phyloP scores from a whole-genome alignment of 2,888 invertebrate genomes.

The Hirtodrosophila trivittata region DNA sequence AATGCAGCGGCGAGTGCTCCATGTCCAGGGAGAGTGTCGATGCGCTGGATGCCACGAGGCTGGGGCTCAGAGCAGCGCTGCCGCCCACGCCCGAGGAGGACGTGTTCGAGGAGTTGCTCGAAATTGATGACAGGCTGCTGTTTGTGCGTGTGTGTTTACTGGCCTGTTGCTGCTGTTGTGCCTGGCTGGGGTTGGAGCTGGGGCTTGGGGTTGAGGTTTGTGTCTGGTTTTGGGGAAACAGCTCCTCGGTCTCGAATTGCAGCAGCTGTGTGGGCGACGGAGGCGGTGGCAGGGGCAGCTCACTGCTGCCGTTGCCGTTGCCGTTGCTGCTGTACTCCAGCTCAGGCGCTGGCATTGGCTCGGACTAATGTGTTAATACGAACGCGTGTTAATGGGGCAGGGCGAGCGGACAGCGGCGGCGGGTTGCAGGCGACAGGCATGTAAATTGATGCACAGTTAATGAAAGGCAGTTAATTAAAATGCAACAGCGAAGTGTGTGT shows the following conservation, averaged over 20 bases:
- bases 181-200: slow-evolving; percentile 19
- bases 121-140: slow-evolving; percentile 82
- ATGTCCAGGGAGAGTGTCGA: slow-evolving; percentile 77
- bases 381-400: slow-evolving; percentile 44
- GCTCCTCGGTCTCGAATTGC: slow-evolving; percentile 74
- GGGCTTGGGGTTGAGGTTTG: slow-evolving; percentile 13
- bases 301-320: slow-evolving; percentile 49
- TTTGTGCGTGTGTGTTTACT: slow-evolving; percentile 81
- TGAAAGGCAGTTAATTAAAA: slow-evolving; percentile 71
- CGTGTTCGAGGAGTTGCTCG: slow-evolving; percentile 72
- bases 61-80: slow-evolving; percentile 53
- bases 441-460: slow-evolving; percentile 54
- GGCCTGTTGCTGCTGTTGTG: slow-evolving; percentile 42
- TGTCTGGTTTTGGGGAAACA: slow-evolving; percentile 31
- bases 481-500: slow-evolving; percentile 35
- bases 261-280: slow-evolving; percentile 82
- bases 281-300: slow-evolving; percentile 82
- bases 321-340: slow-evolving; percentile 50
- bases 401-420: slow-evolving; percentile 14
- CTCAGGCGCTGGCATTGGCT: slow-evolving; percentile 48
- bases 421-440: slow-evolving; percentile 17
- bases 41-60: slow-evolving; percentile 57
- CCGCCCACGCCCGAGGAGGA: slow-evolving; percentile 78
- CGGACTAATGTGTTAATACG: slow-evolving; percentile 73
- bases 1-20: slow-evolving; percentile 76